Evolutionary conservation across 2,888 invertebrate species (phyloP).

Genomic region (Torymus auratus): DNA sequence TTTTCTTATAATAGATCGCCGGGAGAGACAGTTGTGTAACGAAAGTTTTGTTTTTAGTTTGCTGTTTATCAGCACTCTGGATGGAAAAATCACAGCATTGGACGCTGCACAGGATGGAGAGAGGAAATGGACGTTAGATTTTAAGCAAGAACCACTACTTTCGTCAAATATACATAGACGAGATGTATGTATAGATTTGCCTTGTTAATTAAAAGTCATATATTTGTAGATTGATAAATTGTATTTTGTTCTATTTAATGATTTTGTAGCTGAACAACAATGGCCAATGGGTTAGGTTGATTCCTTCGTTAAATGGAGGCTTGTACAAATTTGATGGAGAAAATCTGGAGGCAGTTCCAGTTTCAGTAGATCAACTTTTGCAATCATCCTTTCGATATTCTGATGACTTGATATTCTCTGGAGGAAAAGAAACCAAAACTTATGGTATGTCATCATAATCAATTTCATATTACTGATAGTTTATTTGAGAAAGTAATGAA

Average conservation of each 20-base stretch:
- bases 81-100: conserved; percentile 91
- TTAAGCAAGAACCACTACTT: conserved; percentile 86
- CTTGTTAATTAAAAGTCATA: not conserved
- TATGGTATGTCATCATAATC: conserved; percentile 80
- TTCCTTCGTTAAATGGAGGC: conserved; percentile 94
- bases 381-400: conserved; percentile 92
- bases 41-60: conserved; percentile 78
- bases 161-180: conserved; percentile 93
- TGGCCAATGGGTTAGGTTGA: conserved; percentile 91
- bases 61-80: conserved; percentile 91
- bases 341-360: conserved; percentile 90
- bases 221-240: conserved; percentile 29
- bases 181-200: conserved; percentile 80
- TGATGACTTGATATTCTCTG: conserved; percentile 90
- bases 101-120: conserved; percentile 83
- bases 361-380: conserved; percentile 90
- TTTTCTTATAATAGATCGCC: not conserved
- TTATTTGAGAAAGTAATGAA: not conserved
- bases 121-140: conserved; percentile 87
- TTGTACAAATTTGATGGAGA: conserved; percentile 95
- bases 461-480: not conserved
- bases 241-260: conserved; percentile 6
- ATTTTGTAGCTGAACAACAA: conserved; percentile 84
- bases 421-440: conserved; percentile 91
- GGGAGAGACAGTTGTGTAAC: too few relatives aligned